Base-by-base conservation (phyloP, 2,888 invertebrate genomes). In the Cheilosia urbana region DNA sequence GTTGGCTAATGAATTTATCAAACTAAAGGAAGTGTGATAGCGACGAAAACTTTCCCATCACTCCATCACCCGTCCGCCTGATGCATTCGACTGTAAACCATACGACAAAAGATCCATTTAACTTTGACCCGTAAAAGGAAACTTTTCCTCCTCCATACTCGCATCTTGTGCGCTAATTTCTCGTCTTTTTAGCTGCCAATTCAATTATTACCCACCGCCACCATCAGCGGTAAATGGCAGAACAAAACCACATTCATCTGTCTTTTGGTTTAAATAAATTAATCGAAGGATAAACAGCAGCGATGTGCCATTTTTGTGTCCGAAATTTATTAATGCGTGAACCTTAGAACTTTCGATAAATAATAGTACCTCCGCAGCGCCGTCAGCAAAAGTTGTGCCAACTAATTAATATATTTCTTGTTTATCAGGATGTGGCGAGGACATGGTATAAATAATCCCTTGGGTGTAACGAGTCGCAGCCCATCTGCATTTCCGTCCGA, bases 241-340 rank as follows among this genome's bases (percentile, higher is more conserved):
- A 72, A 71, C 66, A 68, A 68, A 68, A 34, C 75, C 80, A 62
- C 68, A 62, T 66, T 55, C 65, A 73, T 73, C 45, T 66, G 65
- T 60, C 65, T 40, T 66, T 66, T 47, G 4, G 30, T 9, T 71
- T 37, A 40, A 60, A 63, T 63, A 58, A 79, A 79, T 66, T 58
- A 53, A 57, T 75, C 49, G 55, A 55, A 68, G 80, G 75, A 80
- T 75, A 49, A 53, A 24, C 37, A 15, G n/a, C 13, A 42, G 7
- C 45, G n/a, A n/a, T 17, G 2, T n/a, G 17, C 27, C 34, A 42
- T 17, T 53, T 42, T 19, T 24, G 40, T 68, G 55, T 49, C 53
- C 75, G 68, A 75, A 68, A 80, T 68, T 68, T 75, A 51, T 21
- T 19, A 68, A 62, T 80, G 80, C 63, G 66, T 68, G 55, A 68